phyloP scores from a whole-genome alignment of 2,797 vertebrate species.

The Gallirallus australis region DNA sequence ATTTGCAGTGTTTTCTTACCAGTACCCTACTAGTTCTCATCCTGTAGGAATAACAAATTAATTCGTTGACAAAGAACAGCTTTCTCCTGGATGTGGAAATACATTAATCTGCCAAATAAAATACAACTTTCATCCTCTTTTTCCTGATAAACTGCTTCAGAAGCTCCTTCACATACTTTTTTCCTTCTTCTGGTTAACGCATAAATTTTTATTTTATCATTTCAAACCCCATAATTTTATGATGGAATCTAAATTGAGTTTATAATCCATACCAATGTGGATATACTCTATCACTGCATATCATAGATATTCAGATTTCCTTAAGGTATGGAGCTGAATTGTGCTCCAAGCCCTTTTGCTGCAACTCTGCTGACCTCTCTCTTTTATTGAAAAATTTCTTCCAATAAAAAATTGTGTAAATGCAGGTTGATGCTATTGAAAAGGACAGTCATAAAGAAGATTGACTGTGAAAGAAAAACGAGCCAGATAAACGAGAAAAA shows the following conservation, averaged over 20 bases:
- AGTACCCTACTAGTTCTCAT: background rate
- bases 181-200: conserved; percentile 17
- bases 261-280: background rate
- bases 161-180: conserved; percentile 19
- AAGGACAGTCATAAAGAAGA: background rate
- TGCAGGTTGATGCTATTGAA: background rate
- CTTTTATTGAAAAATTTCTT: background rate
- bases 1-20: background rate
- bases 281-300: background rate
- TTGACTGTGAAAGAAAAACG: background rate
- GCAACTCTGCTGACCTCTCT: background rate
- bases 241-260: background rate
- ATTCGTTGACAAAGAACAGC: background rate
- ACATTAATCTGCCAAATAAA: conserved; percentile 45
- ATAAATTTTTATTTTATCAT: conserved; percentile 23
- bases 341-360: background rate
- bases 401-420: background rate
- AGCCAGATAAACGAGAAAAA: background rate
- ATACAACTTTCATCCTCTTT: conserved; percentile 5
- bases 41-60: conserved; percentile 9
- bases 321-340: background rate
- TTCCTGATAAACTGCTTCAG: conserved; percentile 42
- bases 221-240: background rate
- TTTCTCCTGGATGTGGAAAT: conserved; percentile 35
- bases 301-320: background rate